Evolutionary conservation across 2,113 vertebrate species (phyloP).

Genomic region (Isurus oxyrinchus): DNA sequence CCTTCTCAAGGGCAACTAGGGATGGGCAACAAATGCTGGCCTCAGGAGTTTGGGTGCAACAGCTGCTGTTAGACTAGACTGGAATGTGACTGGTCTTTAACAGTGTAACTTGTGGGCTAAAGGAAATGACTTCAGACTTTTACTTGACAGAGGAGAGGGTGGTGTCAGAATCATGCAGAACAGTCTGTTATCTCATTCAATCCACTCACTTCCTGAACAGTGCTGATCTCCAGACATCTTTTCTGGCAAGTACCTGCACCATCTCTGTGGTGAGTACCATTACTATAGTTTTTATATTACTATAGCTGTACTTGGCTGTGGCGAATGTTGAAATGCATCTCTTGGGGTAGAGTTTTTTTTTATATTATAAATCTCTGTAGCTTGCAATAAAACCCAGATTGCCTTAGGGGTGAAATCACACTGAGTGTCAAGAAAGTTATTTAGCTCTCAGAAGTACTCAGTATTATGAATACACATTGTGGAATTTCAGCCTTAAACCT

Average conservation of each 20-base stretch:
- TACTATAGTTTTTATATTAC: no score
- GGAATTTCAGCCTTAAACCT: neutral
- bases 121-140: conserved; percentile 9
- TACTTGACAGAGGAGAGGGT: neutral
- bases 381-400: neutral
- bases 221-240: neutral
- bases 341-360: neutral
- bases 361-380: neutral
- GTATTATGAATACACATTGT: neutral
- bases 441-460: neutral
- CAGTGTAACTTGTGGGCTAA: neutral
- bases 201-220: neutral
- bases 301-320: no score
- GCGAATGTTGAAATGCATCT: neutral
- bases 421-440: neutral
- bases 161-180: neutral
- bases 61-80: neutral
- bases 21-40: no score
- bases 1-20: no score
- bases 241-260: neutral
- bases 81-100: neutral
- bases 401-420: neutral
- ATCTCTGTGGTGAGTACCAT: neutral
- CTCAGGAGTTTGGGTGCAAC: neutral
- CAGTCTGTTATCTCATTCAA: neutral